Percentiles rank a stretch among this genome's conserved stretches.
phyloP scores from a whole-genome alignment of 1,140 invertebrate species.

The Hyphantria cunea region DNA sequence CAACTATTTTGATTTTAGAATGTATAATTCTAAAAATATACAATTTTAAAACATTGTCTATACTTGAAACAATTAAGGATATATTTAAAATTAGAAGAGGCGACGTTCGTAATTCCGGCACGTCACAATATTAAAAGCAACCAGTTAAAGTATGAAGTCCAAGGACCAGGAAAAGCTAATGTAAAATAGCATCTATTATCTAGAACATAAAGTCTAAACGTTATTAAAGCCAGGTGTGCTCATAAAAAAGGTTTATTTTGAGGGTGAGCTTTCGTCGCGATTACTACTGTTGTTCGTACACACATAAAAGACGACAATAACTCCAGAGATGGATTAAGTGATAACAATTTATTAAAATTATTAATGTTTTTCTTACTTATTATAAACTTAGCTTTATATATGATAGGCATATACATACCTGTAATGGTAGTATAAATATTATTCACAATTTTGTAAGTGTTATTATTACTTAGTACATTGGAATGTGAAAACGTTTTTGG shows the following conservation, averaged over 20 bases:
- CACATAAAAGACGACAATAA: slow-evolving; percentile 58
- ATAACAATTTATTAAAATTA: too few relatives aligned
- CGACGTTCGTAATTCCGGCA: slow-evolving; percentile 15
- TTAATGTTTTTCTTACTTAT: too few relatives aligned
- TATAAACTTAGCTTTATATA: too few relatives aligned
- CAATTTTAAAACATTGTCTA: slow-evolving; percentile 8
- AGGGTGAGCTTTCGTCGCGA: slow-evolving; percentile 71
- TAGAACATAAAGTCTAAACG: slow-evolving; percentile 18
- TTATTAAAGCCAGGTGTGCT: slow-evolving; percentile 27
- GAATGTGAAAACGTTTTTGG: too few relatives aligned
- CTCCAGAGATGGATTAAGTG: slow-evolving; percentile 54
- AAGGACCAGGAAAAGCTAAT: slow-evolving; percentile 10
- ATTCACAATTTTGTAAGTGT: too few relatives aligned
- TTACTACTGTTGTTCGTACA: slow-evolving; percentile 62
- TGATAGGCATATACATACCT: too few relatives aligned
- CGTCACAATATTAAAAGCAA: slow-evolving; percentile 20
- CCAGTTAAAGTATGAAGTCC: slow-evolving; percentile 15
- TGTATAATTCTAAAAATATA: slow-evolving; percentile 12
- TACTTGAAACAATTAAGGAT: neutral
- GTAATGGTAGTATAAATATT: too few relatives aligned
- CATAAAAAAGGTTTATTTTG: slow-evolving; percentile 59
- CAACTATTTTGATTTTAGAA: too few relatives aligned
- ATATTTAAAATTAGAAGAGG: slow-evolving; percentile 14
- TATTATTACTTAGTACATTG: too few relatives aligned
- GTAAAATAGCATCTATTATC: slow-evolving; percentile 31